Conservation (phyloP, 2,113 vertebrate species). For the Trogon surrucura region DNA sequence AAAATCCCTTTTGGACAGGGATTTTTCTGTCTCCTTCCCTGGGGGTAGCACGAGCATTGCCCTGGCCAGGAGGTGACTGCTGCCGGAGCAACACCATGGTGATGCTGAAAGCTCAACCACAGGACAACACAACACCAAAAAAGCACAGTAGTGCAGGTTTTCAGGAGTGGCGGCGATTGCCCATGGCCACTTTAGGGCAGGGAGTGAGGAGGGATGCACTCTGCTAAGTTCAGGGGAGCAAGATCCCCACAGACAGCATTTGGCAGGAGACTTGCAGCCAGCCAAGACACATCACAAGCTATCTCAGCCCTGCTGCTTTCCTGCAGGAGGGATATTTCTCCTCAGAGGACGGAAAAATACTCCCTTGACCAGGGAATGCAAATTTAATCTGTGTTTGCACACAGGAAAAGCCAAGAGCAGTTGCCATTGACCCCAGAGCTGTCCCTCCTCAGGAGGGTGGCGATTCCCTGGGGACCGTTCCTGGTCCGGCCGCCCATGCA, state of each 20-base stretch:
- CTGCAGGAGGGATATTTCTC: not conserved
- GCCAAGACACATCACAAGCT: not conserved
- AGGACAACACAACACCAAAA: not conserved
- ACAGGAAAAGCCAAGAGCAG: not conserved
- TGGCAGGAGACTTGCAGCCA: not conserved
- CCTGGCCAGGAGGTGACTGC: not conserved
- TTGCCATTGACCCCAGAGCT: not conserved
- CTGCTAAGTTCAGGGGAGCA: not conserved
- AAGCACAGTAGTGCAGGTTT: not conserved
- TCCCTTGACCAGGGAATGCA: accelerated
- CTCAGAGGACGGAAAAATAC: not conserved
- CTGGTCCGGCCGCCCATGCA: not conserved
- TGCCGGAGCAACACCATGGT: accelerated
- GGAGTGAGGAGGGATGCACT: not conserved
- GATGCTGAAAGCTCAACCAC: not conserved
- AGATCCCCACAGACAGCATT: not conserved
- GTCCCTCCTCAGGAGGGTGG: not conserved
- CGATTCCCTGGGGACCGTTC: not conserved
- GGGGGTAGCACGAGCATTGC: not conserved
- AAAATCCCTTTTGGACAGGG: not conserved
- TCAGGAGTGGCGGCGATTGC: accelerated
- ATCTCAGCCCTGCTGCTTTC: not conserved
- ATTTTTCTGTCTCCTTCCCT: not conserved
- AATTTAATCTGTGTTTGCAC: not conserved
- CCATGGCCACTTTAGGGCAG: not conserved